A percentile compares a stretch with the other conserved stretches of the same genome.
These are phyloP conservation scores for Syngnathus typhle DNA, from an alignment of 2,113 vertebrate species.

Conservation along the genomic window DNA sequence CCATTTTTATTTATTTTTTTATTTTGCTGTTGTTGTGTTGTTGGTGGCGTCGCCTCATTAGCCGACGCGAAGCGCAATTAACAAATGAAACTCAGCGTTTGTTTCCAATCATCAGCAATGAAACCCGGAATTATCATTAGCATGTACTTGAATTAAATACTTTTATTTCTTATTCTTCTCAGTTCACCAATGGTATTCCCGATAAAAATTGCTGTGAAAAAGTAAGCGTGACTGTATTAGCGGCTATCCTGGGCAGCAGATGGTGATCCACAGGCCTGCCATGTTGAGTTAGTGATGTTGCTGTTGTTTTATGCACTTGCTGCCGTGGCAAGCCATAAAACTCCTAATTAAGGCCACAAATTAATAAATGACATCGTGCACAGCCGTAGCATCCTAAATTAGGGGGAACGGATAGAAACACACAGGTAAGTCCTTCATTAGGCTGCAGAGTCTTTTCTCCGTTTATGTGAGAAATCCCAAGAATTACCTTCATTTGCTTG, in stretches of 20 bases:
- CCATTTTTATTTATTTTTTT: background rate
- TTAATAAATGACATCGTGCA: conserved; percentile 67
- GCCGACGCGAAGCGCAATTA: conserved; percentile 52
- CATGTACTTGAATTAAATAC: background rate
- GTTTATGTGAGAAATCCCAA: conserved; percentile 53
- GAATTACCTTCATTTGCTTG: conserved; percentile 61
- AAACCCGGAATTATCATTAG: conserved; percentile 70
- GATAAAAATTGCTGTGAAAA: conserved; percentile 97
- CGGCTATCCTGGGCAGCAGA: conserved; percentile 93
- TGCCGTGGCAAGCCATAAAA: conserved; percentile 73
- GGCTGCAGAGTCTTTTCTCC: conserved; percentile 27
- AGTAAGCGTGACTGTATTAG: conserved; percentile 99
- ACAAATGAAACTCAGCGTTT: conserved; percentile 59
- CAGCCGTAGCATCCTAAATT: conserved; percentile 46
- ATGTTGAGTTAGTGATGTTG: conserved; percentile 96
- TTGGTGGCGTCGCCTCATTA: conserved; percentile 57
- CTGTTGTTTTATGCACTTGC: conserved; percentile 79
- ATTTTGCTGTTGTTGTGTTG: conserved; percentile 45
- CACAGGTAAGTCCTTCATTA: conserved; percentile 50
- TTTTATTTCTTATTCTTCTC: background rate
- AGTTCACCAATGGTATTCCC: conserved; percentile 94
- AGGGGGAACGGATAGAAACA: conserved; percentile 56
- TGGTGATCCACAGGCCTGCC: conserved; percentile 93
- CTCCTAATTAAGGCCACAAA: conserved; percentile 73
- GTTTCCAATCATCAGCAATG: conserved; percentile 59